These are phyloP conservation scores for Nerophis lumbriciformis DNA, from an alignment of 2,113 vertebrate genomes.

Conservation along the genomic window DNA sequence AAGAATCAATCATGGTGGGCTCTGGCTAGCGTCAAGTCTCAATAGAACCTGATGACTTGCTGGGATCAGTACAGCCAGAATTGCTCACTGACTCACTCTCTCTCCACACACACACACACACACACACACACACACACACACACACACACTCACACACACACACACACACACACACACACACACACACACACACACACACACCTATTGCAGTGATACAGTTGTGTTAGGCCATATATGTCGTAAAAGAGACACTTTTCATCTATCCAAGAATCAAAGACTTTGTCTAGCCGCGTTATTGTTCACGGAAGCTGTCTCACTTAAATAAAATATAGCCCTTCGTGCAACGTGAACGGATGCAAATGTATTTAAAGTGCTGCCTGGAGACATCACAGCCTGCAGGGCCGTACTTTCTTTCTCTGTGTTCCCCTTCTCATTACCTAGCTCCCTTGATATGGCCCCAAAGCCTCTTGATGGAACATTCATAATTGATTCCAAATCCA, in stretches of 20 bases:
- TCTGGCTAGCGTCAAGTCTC: slow-evolving; percentile 23
- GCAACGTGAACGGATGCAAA: slow-evolving; percentile 60
- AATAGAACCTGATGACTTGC: slow-evolving; percentile 32
- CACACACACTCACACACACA: not conserved
- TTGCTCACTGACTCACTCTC: slow-evolving; percentile 12
- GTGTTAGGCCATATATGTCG: slow-evolving; percentile 19
- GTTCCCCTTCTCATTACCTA: slow-evolving; percentile 68
- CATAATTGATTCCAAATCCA: slow-evolving; percentile 72
- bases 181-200: slow-evolving; percentile 2
- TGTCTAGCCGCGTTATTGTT: slow-evolving; percentile 49
- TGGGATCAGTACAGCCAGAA: slow-evolving; percentile 25
- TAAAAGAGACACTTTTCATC: slow-evolving; percentile 43
- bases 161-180: not conserved
- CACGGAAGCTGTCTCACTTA: slow-evolving; percentile 41
- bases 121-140: not conserved
- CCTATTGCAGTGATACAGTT: slow-evolving; percentile 6
- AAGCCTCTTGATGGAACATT: slow-evolving; percentile 61
- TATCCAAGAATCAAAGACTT: slow-evolving; percentile 51
- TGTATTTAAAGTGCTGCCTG: slow-evolving; percentile 59
- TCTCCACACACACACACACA: not conserved
- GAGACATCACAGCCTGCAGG: slow-evolving; percentile 52
- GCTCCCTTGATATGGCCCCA: slow-evolving; percentile 55
- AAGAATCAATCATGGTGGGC: slow-evolving; percentile 63
- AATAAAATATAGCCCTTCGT: slow-evolving; percentile 57
- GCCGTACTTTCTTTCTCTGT: slow-evolving; percentile 39